Evolutionary conservation across 30 jellyfish, hydroid and myxozoan genomes (phyloP).

Genomic region (Aurelia sp.): DNA sequence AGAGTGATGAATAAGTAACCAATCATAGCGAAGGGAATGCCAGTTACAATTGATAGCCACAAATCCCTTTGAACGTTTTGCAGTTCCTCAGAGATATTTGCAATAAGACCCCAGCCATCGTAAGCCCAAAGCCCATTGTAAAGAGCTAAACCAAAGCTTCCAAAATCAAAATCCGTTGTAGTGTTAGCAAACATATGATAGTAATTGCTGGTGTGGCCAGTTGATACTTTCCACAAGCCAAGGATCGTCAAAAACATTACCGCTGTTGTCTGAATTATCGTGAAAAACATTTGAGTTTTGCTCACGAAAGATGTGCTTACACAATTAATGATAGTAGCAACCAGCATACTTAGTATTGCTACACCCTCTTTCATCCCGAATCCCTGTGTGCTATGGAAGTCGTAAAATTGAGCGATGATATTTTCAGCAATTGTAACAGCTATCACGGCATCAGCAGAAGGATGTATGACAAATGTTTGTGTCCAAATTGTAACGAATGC

Average conservation of each 20-base stretch:
- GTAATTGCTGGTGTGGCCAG: constrained; percentile 40
- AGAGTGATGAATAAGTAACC: constrained; percentile 46
- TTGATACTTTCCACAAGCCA: constrained; percentile 59
- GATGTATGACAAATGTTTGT: constrained; percentile 18
- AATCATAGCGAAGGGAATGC: constrained; percentile 55
- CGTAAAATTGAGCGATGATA: constrained; percentile 30
- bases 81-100: constrained; percentile 52
- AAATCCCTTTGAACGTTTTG: constrained; percentile 54
- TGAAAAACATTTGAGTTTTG: constrained; percentile 30
- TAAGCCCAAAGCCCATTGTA: constrained; percentile 70
- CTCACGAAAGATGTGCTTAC: too few relatives aligned
- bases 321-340: neutral
- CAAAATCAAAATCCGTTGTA: neutral
- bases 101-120: constrained; percentile 74
- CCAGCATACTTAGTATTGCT: constrained; percentile 38
- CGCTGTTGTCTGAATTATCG: constrained; percentile 42
- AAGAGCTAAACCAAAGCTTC: constrained; percentile 47
- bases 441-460: constrained; percentile 46
- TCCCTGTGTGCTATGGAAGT: neutral
- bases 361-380: constrained; percentile 19
- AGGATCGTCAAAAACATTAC: constrained; percentile 33
- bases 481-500: constrained; percentile 28
- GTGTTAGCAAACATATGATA: constrained; percentile 14
- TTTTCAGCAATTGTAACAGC: constrained; percentile 52
- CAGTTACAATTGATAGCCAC: constrained; percentile 47